Base-by-base conservation (phyloP, 2,797 vertebrate species). In the Rhincodon typus region DNA sequence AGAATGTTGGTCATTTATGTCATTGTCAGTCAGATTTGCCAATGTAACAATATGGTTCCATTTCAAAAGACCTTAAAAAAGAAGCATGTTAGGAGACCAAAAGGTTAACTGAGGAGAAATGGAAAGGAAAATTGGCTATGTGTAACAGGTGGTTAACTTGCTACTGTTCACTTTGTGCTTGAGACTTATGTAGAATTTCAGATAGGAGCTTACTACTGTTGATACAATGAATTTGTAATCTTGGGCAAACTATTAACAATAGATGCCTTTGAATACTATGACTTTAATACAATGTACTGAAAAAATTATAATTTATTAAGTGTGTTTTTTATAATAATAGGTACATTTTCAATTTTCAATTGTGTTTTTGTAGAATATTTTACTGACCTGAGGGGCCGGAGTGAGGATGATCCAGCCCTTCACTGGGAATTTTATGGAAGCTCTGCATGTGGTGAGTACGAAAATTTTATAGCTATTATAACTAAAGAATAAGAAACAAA, bases 391-490 rank as follows among this genome's bases (percentile, higher is more conserved):
- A 98, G 99, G 96, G 99, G 98, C 34, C 98, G 98, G 82, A 96
- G 96, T 30, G 99, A 99, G 0, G 98, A 98, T 15, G 98, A 99
- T 96, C 97, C 98, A 74, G 97, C 96, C 74, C 97, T 98, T 50
- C 98, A 98, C 38, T 99, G 99, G 99, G 99, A 99, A 96, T 99
- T 99, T 96, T 99, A 99, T 97, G 98, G 99, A 97, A 99, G 99
- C 97, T 98, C 98, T 0, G 98, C 99, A 53, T 98, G 99, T 15
- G 99, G 99, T 99, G 97, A 98, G 98, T 97, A 96, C 95, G 27
- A 42, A 0, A 25, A 0, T 0, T 42, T 69, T 34, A 53, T 30
- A 46, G 38, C 23, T 67, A 19, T 93, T 38, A 42, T 34, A 38
- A 66, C n/a, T 30, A 91, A 91, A 66, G 38, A 19, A 38, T 42